Evolutionary conservation across 2,797 vertebrate species (phyloP).

Genomic region (Champsocephalus gunnari): DNA sequence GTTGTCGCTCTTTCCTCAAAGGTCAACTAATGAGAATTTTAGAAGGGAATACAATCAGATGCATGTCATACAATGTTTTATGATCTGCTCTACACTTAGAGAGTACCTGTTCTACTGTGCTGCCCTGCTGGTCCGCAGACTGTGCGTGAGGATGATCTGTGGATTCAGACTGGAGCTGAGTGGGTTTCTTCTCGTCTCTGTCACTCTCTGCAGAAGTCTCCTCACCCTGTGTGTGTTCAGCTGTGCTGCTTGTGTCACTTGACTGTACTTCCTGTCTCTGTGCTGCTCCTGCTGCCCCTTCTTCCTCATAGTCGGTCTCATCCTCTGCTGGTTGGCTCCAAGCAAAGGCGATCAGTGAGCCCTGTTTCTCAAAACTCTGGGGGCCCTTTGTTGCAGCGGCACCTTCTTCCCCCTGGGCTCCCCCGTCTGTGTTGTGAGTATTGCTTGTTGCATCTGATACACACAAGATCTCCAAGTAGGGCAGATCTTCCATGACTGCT

Average conservation of each 20-base stretch:
- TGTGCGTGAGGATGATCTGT: slow-evolving; percentile 12
- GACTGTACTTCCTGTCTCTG: slow-evolving; percentile 22
- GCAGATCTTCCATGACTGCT: slow-evolving; percentile 76
- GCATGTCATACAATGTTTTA: neutral
- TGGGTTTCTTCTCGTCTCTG: slow-evolving; percentile 10
- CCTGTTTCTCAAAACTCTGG: slow-evolving; percentile 78
- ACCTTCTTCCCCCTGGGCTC: slow-evolving; percentile 13
- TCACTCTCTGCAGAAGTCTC: slow-evolving; percentile 21
- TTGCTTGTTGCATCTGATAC: slow-evolving; percentile 39
- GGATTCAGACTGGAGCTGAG: slow-evolving; percentile 18
- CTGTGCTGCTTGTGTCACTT: slow-evolving; percentile 12
- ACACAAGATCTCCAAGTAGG: slow-evolving; percentile 84
- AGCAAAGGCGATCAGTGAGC: slow-evolving; percentile 82
- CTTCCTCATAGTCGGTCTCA: slow-evolving; percentile 24
- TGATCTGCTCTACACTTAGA: neutral
- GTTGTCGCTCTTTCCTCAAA: neutral
- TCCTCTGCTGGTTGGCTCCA: slow-evolving; percentile 80
- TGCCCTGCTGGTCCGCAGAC: slow-evolving; percentile 44
- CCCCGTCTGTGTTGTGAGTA: slow-evolving; percentile 9
- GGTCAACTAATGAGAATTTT: slow-evolving; percentile 22
- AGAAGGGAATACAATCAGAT: slow-evolving; percentile 9
- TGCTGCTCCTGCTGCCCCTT: slow-evolving; percentile 13
- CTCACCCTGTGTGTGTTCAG: slow-evolving; percentile 30
- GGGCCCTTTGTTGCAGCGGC: neutral
- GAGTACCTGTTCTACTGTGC: slow-evolving; percentile 54